Conservation (phyloP, 2,797 vertebrate species). For the Scolopax rusticola region DNA sequence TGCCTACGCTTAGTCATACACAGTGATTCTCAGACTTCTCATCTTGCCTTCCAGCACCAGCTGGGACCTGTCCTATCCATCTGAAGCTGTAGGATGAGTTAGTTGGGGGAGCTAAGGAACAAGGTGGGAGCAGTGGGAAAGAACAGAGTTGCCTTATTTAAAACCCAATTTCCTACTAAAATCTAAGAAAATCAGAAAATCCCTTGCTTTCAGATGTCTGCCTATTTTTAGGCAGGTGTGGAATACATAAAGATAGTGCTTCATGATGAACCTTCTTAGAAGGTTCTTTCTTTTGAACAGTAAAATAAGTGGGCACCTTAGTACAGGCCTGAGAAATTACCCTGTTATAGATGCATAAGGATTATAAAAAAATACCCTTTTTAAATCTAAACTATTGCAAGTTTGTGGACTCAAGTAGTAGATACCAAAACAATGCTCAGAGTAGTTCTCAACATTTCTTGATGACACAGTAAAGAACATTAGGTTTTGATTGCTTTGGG, state of each 20-base stretch:
- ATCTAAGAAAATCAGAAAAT: background rate
- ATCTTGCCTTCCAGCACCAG: background rate
- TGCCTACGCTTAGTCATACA: background rate
- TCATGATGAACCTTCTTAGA: background rate
- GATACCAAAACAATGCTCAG: background rate
- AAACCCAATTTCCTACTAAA: background rate
- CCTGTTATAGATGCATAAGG: background rate
- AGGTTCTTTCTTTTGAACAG: background rate
- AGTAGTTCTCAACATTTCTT: background rate
- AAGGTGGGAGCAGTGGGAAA: background rate
- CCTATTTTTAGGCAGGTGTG: background rate
- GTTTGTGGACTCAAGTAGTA: background rate
- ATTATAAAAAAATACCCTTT: background rate
- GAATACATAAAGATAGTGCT: background rate
- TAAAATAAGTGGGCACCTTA: background rate
- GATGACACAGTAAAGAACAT: background rate
- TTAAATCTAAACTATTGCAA: background rate
- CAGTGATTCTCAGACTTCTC: background rate
- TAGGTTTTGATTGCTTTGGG: background rate
- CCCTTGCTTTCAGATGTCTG: background rate
- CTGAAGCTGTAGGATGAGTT: background rate
- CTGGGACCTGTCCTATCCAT: background rate
- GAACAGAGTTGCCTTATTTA: background rate
- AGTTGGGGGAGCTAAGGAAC: background rate
- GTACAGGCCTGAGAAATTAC: background rate